Conservation (phyloP, 2,888 invertebrate species). For the Margaritifera margaritifera region DNA sequence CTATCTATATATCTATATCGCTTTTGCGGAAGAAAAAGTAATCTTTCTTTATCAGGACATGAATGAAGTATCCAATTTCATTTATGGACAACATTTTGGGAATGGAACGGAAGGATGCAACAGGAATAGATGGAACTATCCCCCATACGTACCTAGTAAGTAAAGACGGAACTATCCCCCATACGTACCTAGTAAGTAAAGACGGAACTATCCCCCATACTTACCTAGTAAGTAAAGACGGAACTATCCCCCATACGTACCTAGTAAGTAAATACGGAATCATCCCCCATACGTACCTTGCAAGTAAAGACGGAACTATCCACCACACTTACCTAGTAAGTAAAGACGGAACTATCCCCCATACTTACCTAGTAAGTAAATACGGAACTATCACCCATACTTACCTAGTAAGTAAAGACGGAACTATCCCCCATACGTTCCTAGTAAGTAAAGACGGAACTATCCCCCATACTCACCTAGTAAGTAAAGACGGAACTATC, state of each 20-base stretch:
- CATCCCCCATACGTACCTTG: conserved; percentile 67
- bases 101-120: conserved; percentile 56
- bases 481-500: conserved; percentile 62
- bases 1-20: too few relatives aligned
- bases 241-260: conserved; percentile 68
- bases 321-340: conserved; percentile 67
- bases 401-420: conserved; percentile 59
- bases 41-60: conserved; percentile 46
- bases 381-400: conserved; percentile 69
- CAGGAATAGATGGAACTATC: conserved; percentile 62
- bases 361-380: conserved; percentile 63
- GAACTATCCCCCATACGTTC: conserved; percentile 68
- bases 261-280: conserved; percentile 65
- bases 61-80: conserved; percentile 59
- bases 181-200: conserved; percentile 62
- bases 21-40: too few relatives aligned
- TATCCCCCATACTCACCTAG: conserved; percentile 67
- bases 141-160: conserved; percentile 67
- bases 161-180: conserved; percentile 56
- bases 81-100: conserved; percentile 16
- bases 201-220: conserved; percentile 67
- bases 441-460: conserved; percentile 63
- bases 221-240: conserved; percentile 59
- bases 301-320: conserved; percentile 62
- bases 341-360: conserved; percentile 65